These are phyloP conservation scores for Pithys albifrons DNA, from an alignment of 2,113 vertebrate genomes.

Conservation along the genomic window DNA sequence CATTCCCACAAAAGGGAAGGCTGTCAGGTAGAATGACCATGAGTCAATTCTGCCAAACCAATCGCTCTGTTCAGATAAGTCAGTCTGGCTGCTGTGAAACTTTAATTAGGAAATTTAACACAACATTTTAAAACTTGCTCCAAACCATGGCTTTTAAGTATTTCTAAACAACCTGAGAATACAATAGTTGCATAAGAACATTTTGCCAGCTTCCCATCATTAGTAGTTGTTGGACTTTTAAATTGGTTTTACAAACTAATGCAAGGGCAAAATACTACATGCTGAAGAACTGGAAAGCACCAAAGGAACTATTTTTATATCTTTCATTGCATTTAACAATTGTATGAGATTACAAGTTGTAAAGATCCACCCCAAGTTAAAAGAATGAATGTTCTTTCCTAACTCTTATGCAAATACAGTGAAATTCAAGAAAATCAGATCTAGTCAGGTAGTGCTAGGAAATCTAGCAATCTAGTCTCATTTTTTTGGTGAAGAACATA, in stretches of 20 bases:
- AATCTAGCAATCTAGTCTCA: background rate
- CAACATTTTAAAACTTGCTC: background rate
- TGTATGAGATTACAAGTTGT: background rate
- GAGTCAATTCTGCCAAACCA: constrained; percentile 36
- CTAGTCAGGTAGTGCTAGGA: background rate
- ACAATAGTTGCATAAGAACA: background rate
- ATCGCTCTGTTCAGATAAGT: background rate
- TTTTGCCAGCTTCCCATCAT: background rate
- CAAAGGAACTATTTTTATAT: background rate
- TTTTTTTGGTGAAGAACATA: background rate
- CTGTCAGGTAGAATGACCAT: constrained; percentile 64
- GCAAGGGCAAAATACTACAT: background rate
- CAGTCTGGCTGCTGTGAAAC: background rate
- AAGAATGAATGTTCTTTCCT: background rate
- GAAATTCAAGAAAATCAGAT: background rate
- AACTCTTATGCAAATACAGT: background rate
- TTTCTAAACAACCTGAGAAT: background rate
- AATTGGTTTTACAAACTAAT: background rate
- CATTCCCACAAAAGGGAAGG: constrained; percentile 37
- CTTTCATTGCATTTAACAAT: background rate
- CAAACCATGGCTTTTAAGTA: background rate
- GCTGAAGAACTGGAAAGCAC: background rate
- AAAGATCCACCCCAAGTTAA: background rate
- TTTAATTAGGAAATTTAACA: background rate
- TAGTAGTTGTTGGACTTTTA: background rate